A percentile compares a stretch with the other conserved stretches of the same genome.
These are phyloP conservation scores for Heliocidaris tuberculata DNA, from an alignment of 35 echinoderm and acorn worm genomes.

Conservation along the genomic window DNA sequence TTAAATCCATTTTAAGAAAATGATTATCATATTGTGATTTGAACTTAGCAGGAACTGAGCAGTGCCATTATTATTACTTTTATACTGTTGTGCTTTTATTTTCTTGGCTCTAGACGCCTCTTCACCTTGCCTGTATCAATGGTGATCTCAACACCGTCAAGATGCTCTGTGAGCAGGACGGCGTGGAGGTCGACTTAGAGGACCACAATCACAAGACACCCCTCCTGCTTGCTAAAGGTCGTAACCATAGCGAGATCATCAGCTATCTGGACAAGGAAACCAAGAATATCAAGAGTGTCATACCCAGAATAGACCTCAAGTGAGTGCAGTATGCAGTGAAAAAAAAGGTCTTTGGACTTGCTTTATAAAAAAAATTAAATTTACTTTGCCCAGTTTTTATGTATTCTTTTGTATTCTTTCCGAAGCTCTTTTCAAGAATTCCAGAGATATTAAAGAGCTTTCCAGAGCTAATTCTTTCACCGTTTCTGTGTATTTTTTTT, in stretches of 20 bases:
- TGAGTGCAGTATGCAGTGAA: conserved; percentile 39
- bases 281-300: conserved; percentile 66
- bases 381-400: not conserved
- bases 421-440: too few relatives aligned
- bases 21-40: too few relatives aligned
- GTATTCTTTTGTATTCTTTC: not conserved
- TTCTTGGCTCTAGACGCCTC: conserved; percentile 61
- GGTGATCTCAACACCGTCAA: conserved; percentile 87
- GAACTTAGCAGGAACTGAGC: too few relatives aligned
- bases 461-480: too few relatives aligned
- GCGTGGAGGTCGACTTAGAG: conserved; percentile 80
- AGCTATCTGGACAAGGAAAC: conserved; percentile 76
- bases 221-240: conserved; percentile 70
- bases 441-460: too few relatives aligned
- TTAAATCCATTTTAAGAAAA: too few relatives aligned
- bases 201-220: conserved; percentile 97
- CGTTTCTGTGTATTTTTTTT: too few relatives aligned
- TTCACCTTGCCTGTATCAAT: conserved; percentile 90
- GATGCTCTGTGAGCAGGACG: conserved; percentile 96
- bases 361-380: not conserved
- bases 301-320: conserved; percentile 93
- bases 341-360: not conserved
- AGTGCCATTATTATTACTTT: too few relatives aligned
- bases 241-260: conserved; percentile 84
- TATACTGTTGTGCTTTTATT: not conserved